Percentiles rank a stretch among this genome's conserved stretches.
These are phyloP conservation scores for Eupsittula cactorum DNA, from an alignment of 2,113 vertebrate genomes.

Conservation along the genomic window DNA sequence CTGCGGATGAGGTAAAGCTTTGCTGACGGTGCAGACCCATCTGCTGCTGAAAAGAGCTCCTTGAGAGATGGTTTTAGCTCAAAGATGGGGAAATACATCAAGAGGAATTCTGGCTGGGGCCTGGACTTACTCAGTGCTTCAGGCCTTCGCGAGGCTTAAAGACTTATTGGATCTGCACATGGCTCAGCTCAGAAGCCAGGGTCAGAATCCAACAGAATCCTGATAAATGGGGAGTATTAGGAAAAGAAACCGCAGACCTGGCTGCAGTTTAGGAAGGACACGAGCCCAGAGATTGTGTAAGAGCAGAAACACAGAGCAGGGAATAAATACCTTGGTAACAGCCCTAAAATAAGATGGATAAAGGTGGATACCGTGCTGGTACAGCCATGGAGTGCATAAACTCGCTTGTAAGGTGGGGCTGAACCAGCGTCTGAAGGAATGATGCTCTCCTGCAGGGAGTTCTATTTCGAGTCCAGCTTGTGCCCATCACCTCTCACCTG, in stretches of 20 bases:
- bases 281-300: fast-evolving
- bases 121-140: neutral
- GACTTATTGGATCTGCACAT: neutral
- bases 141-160: neutral
- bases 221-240: neutral
- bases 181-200: neutral
- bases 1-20: neutral
- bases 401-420: neutral
- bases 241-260: neutral
- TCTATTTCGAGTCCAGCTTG: neutral
- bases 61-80: neutral
- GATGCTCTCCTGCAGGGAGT: neutral
- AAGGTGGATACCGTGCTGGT: neutral
- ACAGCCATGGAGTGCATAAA: neutral
- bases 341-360: neutral
- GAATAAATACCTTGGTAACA: neutral
- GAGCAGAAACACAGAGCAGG: neutral
- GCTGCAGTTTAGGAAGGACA: neutral
- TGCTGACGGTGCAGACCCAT: neutral
- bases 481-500: neutral
- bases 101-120: neutral
- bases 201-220: neutral
- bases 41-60: neutral
- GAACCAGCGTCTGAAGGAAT: neutral
- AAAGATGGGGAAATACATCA: neutral